These are phyloP conservation scores for Gibbula magus DNA, from an alignment of 2,888 invertebrate species.

Conservation along the genomic window DNA sequence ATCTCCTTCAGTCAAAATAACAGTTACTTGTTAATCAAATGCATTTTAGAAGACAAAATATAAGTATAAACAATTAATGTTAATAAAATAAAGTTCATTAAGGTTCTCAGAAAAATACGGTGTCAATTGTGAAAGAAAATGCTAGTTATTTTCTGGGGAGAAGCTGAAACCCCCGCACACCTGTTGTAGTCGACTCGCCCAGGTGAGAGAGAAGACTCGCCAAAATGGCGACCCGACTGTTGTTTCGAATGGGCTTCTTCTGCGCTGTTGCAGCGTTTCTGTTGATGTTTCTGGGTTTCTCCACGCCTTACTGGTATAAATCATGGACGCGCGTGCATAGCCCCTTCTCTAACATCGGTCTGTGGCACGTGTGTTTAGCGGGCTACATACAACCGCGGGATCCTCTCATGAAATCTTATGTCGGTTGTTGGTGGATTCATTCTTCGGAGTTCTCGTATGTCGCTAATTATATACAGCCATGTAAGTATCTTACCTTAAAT, in stretches of 20 bases:
- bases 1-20: not conserved
- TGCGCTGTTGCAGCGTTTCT: slow-evolving; percentile 52
- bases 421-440: slow-evolving; percentile 72
- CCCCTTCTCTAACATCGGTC: slow-evolving; percentile 63
- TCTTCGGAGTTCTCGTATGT: slow-evolving; percentile 63
- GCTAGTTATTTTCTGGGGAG: not conserved
- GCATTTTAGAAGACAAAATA: too few species aligned
- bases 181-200: slow-evolving; percentile 19
- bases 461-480: slow-evolving; percentile 59
- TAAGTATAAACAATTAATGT: too few species aligned
- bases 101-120: too few species aligned
- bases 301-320: slow-evolving; percentile 67
- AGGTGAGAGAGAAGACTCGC: slow-evolving; percentile 19
- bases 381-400: slow-evolving; percentile 66
- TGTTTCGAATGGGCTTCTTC: slow-evolving; percentile 51
- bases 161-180: slow-evolving; percentile 20
- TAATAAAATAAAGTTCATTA: too few species aligned
- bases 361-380: slow-evolving; percentile 68
- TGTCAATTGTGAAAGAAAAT: too few species aligned
- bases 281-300: slow-evolving; percentile 63
- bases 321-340: slow-evolving; percentile 70
- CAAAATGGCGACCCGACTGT: slow-evolving; percentile 45
- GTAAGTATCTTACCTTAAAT: slow-evolving; percentile 45
- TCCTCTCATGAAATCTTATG: slow-evolving; percentile 63
- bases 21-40: too few species aligned